Evolutionary conservation across 1,140 invertebrate genomes (phyloP).

Genomic region (honey bee (Apis mellifera)): DNA sequence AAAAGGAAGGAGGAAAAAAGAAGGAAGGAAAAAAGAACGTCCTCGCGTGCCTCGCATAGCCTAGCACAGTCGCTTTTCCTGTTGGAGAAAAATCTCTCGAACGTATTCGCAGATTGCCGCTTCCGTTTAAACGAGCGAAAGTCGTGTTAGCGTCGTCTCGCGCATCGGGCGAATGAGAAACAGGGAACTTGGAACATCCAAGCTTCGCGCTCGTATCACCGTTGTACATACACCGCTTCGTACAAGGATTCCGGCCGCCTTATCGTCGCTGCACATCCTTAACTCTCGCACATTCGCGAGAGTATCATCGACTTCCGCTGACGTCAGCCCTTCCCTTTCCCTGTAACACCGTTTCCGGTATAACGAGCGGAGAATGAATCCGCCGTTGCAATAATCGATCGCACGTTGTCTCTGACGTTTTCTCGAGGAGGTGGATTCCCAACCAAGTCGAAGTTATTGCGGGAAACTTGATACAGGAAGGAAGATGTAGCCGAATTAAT

Average conservation of each 20-base stretch:
- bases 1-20: neutral
- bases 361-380: slow-evolving; percentile 23
- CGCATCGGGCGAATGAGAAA: neutral
- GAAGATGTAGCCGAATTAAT: neutral
- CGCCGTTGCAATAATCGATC: neutral
- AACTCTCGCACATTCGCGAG: slow-evolving; percentile 38
- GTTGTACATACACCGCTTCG: neutral
- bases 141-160: neutral
- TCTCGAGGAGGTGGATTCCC: neutral
- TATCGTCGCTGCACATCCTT: slow-evolving; percentile 57
- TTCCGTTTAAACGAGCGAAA: slow-evolving; percentile 10
- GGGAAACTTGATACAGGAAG: neutral
- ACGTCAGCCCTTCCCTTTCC: slow-evolving; percentile 45
- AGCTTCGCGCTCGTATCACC: neutral
- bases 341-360: slow-evolving; percentile 35
- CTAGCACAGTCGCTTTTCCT: no score
- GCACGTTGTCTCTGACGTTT: neutral
- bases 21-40: no score
- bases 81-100: neutral
- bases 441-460: neutral
- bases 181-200: slow-evolving; percentile 36
- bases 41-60: neutral
- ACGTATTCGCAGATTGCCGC: neutral
- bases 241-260: slow-evolving; percentile 49
- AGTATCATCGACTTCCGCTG: slow-evolving; percentile 60